Percentiles rank a stretch among this genome's conserved stretches.
phyloP scores from a whole-genome alignment of 2,888 invertebrate species.

The Trissolcus brochymenae region DNA sequence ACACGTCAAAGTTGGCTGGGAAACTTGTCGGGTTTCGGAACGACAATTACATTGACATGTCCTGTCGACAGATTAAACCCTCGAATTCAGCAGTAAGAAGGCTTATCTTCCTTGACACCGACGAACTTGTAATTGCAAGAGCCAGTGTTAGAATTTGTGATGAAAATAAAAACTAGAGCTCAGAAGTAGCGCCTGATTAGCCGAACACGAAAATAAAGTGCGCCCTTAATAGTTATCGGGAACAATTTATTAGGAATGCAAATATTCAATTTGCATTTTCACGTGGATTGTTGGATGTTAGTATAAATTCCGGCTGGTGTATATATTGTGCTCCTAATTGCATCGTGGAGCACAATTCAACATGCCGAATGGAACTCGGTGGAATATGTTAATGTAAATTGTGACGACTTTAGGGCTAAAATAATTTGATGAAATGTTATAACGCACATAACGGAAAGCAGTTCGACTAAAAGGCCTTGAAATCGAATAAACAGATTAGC shows the following conservation, averaged over 20 bases:
- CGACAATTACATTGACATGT: slow-evolving; percentile 10
- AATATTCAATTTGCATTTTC: slow-evolving; percentile 38
- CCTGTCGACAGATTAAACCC: slow-evolving; percentile 10
- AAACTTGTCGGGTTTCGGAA: slow-evolving; percentile 18
- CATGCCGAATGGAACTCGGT: slow-evolving; percentile 22
- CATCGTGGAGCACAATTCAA: slow-evolving; percentile 35
- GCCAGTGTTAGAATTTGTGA: no score
- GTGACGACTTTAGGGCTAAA: slow-evolving; percentile 46
- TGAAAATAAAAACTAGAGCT: no score
- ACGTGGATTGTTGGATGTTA: slow-evolving; percentile 32
- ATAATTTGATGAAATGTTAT: slow-evolving; percentile 28
- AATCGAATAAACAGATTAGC: no score
- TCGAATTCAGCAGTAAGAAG: slow-evolving; percentile 2
- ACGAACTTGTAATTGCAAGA: background rate
- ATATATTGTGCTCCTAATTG: slow-evolving; percentile 39
- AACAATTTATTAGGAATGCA: slow-evolving; percentile 13
- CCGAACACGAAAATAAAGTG: slow-evolving; percentile 6
- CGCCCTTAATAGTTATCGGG: slow-evolving; percentile 10
- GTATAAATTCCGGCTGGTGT: slow-evolving; percentile 27
- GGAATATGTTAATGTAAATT: slow-evolving; percentile 49
- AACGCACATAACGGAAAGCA: background rate
- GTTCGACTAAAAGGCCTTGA: no score
- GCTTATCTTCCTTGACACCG: slow-evolving; percentile 15
- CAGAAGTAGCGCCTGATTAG: no score
- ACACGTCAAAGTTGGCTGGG: slow-evolving; percentile 22